Base-by-base conservation (phyloP, 2,888 invertebrate species). In the Diarsia rubi region DNA sequence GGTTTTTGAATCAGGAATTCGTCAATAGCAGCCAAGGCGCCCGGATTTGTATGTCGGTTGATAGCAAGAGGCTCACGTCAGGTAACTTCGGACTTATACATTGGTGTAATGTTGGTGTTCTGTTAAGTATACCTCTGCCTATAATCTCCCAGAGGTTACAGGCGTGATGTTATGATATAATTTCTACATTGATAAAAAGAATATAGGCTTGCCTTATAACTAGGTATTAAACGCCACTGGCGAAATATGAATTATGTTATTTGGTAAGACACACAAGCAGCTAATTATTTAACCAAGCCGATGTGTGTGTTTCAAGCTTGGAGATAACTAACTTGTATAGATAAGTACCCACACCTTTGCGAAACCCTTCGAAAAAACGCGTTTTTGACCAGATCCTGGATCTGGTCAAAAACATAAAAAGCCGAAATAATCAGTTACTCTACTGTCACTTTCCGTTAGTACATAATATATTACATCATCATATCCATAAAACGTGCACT, bases 401-500 rank as follows among this genome's bases (percentile, higher is more conserved):
- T n/a, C n/a, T n/a, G n/a, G n/a, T n/a, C n/a, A n/a, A n/a, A n/a
- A n/a, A n/a, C n/a, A n/a, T n/a, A n/a, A 16, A 27, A 16, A 27
- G 8, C 27, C 24, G 24, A n/a, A 16, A 19, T 49, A 27, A 57
- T 57, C 24, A 27, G 27, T 57, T 65, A n/a, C 47, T 69, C 27
- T n/a, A 73, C 2, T 42, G 14, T 12, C 9, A 45, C 8, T 54
- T 47, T 47, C 62, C 54, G 24, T 47, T 24, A 76, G 31, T 63
- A 79, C 54, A n/a, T 42, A 42, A 62, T 54, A 47, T 14, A 79
- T 63, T 27, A 70, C n/a, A n/a, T n/a, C n/a, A n/a, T 54, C 47
- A 72, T 31, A 31, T 42, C 12, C 31, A 57, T 72, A 31, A 63
- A 79, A 79, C 21, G 73, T 75, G 66, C 75, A 44, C 37, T 49